Base-by-base conservation (phyloP, 1,140 invertebrate species). In the Magallana angulata region DNA sequence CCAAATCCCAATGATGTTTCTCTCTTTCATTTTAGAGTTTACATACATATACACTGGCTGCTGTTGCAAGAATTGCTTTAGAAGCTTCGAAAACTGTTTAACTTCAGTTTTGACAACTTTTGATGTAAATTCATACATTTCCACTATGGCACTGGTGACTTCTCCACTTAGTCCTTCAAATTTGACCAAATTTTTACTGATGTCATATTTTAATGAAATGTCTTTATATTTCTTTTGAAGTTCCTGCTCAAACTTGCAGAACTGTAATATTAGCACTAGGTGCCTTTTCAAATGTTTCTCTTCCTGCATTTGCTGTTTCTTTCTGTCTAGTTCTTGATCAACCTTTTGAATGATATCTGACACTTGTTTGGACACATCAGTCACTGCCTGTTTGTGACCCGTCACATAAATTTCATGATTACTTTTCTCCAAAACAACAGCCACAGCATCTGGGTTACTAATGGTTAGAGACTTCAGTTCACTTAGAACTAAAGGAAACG, bases 111-210 rank as follows among this genome's bases (percentile, higher is more conserved):
- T 16, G 7, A 56, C 57, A 16, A 89, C 60, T 81, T 85, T 80
- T 5, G 84, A 12, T 14, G 89, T 1, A 1, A 57, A 58, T 88
- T 90, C 90, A 88, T 30, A 89, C 88, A 90, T 88, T 16, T 85
- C 62, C 7, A 87, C 18, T 57, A 87, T 89, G 14, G 84, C 88
- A 11, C 7, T 1, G 24, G 71, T 89, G 12, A 92, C 87, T 6
- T 91, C 88, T 12, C 80, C 64, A 36, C 86, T 18, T 18, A 92
- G 18, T 36, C 91, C 91, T 62, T 86, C 84, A 59, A 90, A 89
- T 0, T 59, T 76, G 12, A 92, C 84, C 9, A 56, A 56, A 14
- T 60, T 62, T 48, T 90, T 87, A 6, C 76, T 76, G 7, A 88
- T 64, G 16, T 89, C 59, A 57, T 88, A 71, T 1, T 82, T 71